phyloP scores from a whole-genome alignment of 2,888 invertebrate genomes.

The Mamestra brassicae region DNA sequence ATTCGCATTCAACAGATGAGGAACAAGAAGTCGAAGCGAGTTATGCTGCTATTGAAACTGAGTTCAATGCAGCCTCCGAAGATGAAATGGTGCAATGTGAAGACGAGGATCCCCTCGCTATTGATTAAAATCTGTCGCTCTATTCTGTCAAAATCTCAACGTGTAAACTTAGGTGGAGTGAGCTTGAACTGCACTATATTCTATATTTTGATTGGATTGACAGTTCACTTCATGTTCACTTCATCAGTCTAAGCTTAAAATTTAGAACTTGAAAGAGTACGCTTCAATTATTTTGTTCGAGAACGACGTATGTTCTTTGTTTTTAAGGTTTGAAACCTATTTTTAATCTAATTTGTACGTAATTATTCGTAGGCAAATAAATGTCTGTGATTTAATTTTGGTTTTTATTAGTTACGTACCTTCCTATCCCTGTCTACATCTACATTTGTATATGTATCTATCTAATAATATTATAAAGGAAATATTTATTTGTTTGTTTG shows the following conservation, averaged over 20 bases:
- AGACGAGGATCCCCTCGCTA: conserved; percentile 32
- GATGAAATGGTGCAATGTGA: conserved; percentile 15
- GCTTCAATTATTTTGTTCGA: not conserved
- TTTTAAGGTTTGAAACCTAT: not conserved
- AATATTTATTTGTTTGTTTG: too few relatives aligned
- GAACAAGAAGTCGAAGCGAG: too few relatives aligned
- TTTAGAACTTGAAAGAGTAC: not conserved
- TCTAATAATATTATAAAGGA: too few relatives aligned
- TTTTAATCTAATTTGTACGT: not conserved
- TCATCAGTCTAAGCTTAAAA: too few relatives aligned
- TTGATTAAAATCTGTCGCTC: conserved; percentile 4
- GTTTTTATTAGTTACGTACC: not conserved
- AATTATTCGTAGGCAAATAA: conserved; percentile 9
- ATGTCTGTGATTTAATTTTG: not conserved
- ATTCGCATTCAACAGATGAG: not conserved
- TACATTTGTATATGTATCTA: too few relatives aligned
- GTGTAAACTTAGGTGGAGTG: too few relatives aligned
- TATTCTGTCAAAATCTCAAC: too few relatives aligned
- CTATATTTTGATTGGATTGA: too few relatives aligned
- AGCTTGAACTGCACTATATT: too few relatives aligned
- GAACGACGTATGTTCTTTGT: not conserved
- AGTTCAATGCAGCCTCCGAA: conserved; percentile 9
- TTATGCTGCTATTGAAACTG: not conserved
- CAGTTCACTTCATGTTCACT: too few relatives aligned
- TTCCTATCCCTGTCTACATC: too few relatives aligned